Evolutionary conservation across 2,797 vertebrate genomes (phyloP).

Genomic region (Anas georgica): DNA sequence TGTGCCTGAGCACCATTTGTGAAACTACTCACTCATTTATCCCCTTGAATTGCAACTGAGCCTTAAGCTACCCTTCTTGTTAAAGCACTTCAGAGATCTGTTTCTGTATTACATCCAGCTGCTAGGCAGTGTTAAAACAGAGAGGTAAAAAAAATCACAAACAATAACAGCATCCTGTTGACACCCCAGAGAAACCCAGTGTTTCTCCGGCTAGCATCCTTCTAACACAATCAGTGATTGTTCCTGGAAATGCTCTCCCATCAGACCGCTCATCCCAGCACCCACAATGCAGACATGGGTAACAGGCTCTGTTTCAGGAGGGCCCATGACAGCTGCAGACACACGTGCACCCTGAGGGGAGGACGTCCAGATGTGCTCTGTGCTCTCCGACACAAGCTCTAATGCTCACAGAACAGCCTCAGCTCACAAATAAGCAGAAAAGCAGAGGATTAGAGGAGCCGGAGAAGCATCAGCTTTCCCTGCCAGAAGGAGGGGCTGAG

Average conservation of each 20-base stretch:
- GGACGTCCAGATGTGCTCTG: background rate
- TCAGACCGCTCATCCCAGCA: background rate
- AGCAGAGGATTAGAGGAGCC: background rate
- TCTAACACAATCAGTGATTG: rapidly evolving
- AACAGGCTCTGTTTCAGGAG: background rate
- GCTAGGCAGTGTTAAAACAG: background rate
- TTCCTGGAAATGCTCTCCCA: background rate
- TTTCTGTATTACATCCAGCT: background rate
- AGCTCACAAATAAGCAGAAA: background rate
- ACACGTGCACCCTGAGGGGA: background rate
- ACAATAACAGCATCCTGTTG: background rate
- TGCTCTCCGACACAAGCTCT: background rate
- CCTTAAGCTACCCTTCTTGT: background rate
- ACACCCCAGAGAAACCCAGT: rapidly evolving
- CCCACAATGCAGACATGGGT: background rate
- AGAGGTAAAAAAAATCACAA: background rate
- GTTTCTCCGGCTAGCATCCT: background rate
- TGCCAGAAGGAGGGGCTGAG: background rate
- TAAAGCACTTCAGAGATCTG: background rate
- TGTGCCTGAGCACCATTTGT: background rate
- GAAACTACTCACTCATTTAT: background rate
- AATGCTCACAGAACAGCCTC: rapidly evolving
- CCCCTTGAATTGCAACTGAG: background rate
- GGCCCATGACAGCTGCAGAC: rapidly evolving
- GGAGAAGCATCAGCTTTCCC: background rate